These are phyloP conservation scores for Paedocypris micromegethes DNA, from an alignment of 2,797 vertebrate genomes.

Conservation along the genomic window DNA sequence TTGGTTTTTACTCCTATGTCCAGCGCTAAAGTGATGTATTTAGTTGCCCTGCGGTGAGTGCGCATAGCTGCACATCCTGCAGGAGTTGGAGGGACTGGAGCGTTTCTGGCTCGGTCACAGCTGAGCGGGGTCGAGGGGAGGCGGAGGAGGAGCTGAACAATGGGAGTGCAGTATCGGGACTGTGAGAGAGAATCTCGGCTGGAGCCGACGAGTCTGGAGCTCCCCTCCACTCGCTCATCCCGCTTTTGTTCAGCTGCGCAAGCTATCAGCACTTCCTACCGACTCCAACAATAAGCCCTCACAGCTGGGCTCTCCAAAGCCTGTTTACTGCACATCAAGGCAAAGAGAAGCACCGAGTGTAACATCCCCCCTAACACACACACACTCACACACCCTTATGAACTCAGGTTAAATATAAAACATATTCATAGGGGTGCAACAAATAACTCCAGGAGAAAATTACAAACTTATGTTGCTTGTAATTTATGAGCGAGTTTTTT, in stretches of 20 bases:
- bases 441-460: slow-evolving; percentile 1
- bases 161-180: slow-evolving; percentile 75
- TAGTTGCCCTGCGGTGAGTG: slow-evolving; percentile 42
- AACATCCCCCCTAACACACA: slow-evolving; percentile 40
- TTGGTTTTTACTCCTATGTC: no score
- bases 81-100: slow-evolving; percentile 25
- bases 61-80: slow-evolving; percentile 53
- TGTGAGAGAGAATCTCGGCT: slow-evolving; percentile 84
- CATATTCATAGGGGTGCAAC: slow-evolving; percentile 64
- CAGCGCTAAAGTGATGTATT: slow-evolving; percentile 11
- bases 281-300: slow-evolving; percentile 84
- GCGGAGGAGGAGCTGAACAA: slow-evolving; percentile 68
- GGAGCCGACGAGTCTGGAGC: slow-evolving; percentile 82
- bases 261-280: slow-evolving; percentile 86
- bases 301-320: slow-evolving; percentile 83
- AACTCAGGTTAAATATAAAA: slow-evolving; percentile 66
- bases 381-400: slow-evolving; percentile 34
- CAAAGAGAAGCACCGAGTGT: slow-evolving; percentile 40
- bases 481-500: background rate
- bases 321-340: slow-evolving; percentile 84
- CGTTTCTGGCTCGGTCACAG: slow-evolving; percentile 66
- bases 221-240: slow-evolving; percentile 78
- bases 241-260: slow-evolving; percentile 86
- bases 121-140: slow-evolving; percentile 62
- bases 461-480: slow-evolving; percentile 1